Evolutionary conservation across 2,888 invertebrate species (phyloP).

Genomic region (Acanthopleura granulata): DNA sequence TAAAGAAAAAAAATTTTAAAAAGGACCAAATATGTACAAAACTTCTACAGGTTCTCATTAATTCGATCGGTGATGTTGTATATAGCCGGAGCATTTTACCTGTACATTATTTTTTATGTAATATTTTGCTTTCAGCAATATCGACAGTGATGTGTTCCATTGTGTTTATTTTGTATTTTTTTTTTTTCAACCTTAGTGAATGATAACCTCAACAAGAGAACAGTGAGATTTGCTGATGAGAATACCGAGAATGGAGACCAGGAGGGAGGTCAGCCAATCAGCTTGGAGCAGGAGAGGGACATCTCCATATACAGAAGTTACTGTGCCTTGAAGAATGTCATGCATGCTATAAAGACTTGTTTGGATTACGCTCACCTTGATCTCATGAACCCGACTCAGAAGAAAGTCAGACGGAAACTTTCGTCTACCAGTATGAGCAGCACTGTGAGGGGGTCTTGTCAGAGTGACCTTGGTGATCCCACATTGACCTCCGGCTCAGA

Average conservation of each 20-base stretch:
- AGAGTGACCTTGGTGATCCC: not conserved
- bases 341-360: constrained; percentile 62
- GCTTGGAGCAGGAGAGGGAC: constrained; percentile 59
- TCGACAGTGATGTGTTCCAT: no score
- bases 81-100: no score
- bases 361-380: constrained; percentile 44
- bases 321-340: constrained; percentile 59
- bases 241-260: constrained; percentile 31
- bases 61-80: no score
- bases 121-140: no score
- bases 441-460: not conserved
- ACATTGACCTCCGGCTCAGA: constrained; percentile 11
- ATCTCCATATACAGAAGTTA: constrained; percentile 58
- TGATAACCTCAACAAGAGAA: constrained; percentile 37
- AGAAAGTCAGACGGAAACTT: constrained; percentile 16
- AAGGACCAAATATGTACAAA: no score
- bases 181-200: constrained; percentile 19
- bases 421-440: not conserved
- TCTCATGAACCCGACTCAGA: constrained; percentile 48
- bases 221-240: constrained; percentile 47
- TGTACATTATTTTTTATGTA: no score
- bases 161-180: not conserved
- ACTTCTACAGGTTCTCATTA: no score
- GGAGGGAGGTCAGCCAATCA: constrained; percentile 29
- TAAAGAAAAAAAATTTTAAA: no score